Evolutionary conservation across 1,140 invertebrate species (phyloP).

Genomic region (Calosoma granatense): DNA sequence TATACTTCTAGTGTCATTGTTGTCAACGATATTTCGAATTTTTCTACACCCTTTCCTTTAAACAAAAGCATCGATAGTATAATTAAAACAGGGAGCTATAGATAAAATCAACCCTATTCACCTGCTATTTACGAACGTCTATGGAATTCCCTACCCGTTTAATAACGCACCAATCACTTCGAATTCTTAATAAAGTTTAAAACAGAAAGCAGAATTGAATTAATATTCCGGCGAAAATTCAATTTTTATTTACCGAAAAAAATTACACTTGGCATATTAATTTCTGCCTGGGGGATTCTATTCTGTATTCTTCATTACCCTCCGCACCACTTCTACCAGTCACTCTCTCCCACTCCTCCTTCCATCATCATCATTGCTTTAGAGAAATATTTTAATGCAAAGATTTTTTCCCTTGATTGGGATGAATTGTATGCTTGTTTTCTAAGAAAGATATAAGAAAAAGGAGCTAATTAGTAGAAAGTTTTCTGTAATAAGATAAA

Average conservation of each 20-base stretch:
- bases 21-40: not conserved
- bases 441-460: not conserved
- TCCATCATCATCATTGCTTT: too few relatives aligned
- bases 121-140: too few relatives aligned
- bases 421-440: not conserved
- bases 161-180: not conserved
- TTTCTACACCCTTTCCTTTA: too few relatives aligned
- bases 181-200: not conserved
- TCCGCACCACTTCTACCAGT: too few relatives aligned
- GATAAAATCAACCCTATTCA: too few relatives aligned
- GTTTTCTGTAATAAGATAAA: not conserved
- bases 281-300: not conserved
- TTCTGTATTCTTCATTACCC: too few relatives aligned
- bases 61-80: too few relatives aligned
- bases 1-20: not conserved
- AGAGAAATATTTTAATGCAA: not conserved
- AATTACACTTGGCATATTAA: not conserved
- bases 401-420: not conserved
- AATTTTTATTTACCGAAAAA: not conserved
- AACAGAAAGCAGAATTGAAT: not conserved
- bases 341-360: too few relatives aligned
- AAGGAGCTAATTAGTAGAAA: not conserved
- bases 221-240: not conserved
- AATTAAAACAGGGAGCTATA: too few relatives aligned
- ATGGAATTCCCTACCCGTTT: too few relatives aligned